Base-by-base conservation (phyloP, 2,888 invertebrate species). In the Listrodromus nycthemerus region DNA sequence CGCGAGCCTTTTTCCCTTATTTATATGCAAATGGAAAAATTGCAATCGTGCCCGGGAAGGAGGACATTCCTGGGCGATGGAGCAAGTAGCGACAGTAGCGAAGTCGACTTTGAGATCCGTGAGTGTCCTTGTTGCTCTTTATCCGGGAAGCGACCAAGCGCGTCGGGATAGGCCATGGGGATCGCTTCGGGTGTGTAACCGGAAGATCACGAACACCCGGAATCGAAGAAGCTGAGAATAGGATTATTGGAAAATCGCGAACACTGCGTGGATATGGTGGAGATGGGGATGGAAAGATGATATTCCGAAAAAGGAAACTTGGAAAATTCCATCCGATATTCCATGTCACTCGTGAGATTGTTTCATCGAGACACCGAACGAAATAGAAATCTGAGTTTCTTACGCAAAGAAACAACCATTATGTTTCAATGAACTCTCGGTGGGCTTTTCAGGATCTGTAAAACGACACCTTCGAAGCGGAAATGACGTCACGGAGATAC, bases 1-100 rank as follows among this genome's bases (percentile, higher is more conserved):
- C 86, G 77, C 82, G 83, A 84, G 69, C 77, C 63, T 63, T 63
- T 41, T 70, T 55, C 84, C 70, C 88, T 89, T 90, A 91, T 90
- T 91, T 89, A 88, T 88, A 90, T 89, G 91, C 89, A 91, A 91
- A 90, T 90, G 89, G 83, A 88, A 90, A 90, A 89, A 88, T 84
- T 85, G 86, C 83, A 85, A 80, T 74, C 80, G 73, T 69, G 81
- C 83, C 79, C 67, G 66, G 52, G 41, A 52, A 85, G 73, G 66
- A 65, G 80, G 78, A 74, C 73, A 83, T 87, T 84, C 79, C 83
- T 82, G 77, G 77, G 82, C 71, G 82, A 83, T 77, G 41, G 13
- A 41, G 41, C 41, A 48, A 37, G 73, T 52, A 77, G 27, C 8
- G 16, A 16, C 63, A 55, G 30, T 30, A 65, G 65, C 52, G 74